These are phyloP conservation scores for Tichodroma muraria DNA, from an alignment of 2,113 vertebrate genomes.

Conservation along the genomic window DNA sequence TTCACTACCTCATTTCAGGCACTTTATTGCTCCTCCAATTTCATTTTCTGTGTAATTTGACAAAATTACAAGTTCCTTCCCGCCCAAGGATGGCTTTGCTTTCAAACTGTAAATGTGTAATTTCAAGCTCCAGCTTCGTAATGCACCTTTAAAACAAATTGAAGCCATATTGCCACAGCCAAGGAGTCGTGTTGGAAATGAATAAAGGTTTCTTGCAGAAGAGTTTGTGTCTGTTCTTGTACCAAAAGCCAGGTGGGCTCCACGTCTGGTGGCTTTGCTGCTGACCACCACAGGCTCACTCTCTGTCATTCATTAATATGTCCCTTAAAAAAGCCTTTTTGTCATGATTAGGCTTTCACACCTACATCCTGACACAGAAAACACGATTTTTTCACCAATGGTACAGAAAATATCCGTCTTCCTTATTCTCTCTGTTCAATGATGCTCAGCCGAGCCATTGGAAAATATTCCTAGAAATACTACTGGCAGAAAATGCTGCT, in stretches of 20 bases:
- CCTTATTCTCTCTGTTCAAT: neutral
- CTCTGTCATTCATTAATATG: neutral
- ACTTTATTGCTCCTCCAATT: conserved; percentile 41
- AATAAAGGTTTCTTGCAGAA: neutral
- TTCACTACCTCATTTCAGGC: conserved; percentile 34
- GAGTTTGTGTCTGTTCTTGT: neutral
- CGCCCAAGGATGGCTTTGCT: neutral
- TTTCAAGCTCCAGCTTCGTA: conserved; percentile 2
- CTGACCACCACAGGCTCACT: neutral
- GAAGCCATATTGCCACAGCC: neutral
- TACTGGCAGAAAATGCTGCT: neutral
- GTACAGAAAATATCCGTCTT: neutral
- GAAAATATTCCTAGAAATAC: neutral
- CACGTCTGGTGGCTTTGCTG: neutral
- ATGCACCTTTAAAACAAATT: conserved; percentile 14
- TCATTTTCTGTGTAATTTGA: conserved; percentile 50
- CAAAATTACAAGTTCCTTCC: conserved; percentile 41
- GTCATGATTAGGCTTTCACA: neutral
- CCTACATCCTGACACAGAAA: neutral
- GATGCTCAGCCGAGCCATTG: neutral
- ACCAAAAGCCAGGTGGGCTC: neutral
- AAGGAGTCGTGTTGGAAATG: neutral
- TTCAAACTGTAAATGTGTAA: conserved; percentile 7
- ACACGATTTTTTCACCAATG: neutral
- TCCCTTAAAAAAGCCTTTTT: neutral